phyloP scores from a whole-genome alignment of 35 echinoderm and acorn worm species.

The Heliocidaris tuberculata region DNA sequence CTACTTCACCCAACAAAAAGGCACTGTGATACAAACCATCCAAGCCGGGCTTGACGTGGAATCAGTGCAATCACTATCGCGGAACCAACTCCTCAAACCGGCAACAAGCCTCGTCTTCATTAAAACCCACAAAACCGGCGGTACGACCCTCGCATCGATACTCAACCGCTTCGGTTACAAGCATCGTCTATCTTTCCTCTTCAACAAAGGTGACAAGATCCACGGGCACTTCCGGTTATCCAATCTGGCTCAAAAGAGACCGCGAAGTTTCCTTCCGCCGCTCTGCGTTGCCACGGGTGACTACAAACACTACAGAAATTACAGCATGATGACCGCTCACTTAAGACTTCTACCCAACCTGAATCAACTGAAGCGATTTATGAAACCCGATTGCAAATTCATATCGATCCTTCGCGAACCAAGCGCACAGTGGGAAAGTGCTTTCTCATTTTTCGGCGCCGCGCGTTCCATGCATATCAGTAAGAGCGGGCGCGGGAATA shows the following conservation, averaged over 20 bases:
- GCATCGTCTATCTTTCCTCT: conserved; percentile 60
- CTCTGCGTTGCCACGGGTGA: conserved; percentile 53
- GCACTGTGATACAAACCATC: background rate
- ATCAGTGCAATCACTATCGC: conserved; percentile 11
- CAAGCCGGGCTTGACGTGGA: background rate
- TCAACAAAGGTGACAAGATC: background rate
- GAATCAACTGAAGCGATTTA: conserved; percentile 46
- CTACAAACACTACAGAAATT: conserved; percentile 47
- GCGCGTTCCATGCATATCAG: conserved; percentile 35
- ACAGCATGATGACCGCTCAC: conserved; percentile 68
- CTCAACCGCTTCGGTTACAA: conserved; percentile 59
- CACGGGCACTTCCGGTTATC: conserved; percentile 56
- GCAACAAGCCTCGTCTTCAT: conserved; percentile 58
- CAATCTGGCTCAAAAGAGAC: conserved; percentile 8
- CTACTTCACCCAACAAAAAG: background rate
- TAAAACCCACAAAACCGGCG: conserved; percentile 80
- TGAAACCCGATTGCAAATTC: conserved; percentile 56
- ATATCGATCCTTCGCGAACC: conserved; percentile 82
- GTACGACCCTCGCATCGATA: conserved; percentile 65
- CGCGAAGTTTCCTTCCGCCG: conserved; percentile 54
- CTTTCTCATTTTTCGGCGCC: conserved; percentile 70
- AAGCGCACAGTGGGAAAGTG: conserved; percentile 67
- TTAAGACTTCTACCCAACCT: conserved; percentile 43
- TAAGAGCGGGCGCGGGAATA: background rate
- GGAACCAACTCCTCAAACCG: background rate